These are phyloP conservation scores for Malacoraja senta DNA, from an alignment of 2,797 vertebrate species.

Conservation along the genomic window DNA sequence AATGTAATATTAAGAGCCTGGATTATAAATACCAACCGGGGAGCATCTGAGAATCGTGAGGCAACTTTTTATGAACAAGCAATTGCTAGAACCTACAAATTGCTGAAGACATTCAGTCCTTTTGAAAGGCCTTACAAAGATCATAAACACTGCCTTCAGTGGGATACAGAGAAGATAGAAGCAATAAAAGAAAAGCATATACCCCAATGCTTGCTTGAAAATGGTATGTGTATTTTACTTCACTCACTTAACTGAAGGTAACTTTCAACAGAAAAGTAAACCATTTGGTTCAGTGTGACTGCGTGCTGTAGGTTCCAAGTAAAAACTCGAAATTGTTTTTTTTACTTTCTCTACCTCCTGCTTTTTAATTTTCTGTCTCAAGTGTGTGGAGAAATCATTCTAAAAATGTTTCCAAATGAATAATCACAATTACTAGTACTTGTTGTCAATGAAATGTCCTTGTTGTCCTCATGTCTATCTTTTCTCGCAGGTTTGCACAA, in stretches of 20 bases:
- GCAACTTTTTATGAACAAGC: conserved; percentile 55
- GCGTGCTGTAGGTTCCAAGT: background rate
- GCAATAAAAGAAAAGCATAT: conserved; percentile 59
- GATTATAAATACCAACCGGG: conserved; percentile 56
- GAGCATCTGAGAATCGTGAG: conserved; percentile 41
- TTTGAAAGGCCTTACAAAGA: conserved; percentile 65
- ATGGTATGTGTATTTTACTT: conserved; percentile 59
- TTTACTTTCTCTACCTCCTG: background rate
- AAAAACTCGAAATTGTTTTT: background rate
- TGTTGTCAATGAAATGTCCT: background rate
- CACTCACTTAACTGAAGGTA: conserved; percentile 21
- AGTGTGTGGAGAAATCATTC: background rate
- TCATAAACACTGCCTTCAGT: conserved; percentile 66
- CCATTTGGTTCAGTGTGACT: background rate
- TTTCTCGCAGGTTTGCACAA: background rate
- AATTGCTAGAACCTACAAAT: conserved; percentile 59
- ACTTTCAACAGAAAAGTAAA: background rate
- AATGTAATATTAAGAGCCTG: conserved; percentile 71
- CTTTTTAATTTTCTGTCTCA: background rate
- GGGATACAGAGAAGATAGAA: conserved; percentile 71
- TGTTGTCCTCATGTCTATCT: background rate
- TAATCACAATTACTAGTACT: background rate
- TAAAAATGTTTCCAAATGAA: background rate
- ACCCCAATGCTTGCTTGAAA: conserved; percentile 68
- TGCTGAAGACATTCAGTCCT: conserved; percentile 59